Conservation (phyloP, 1,140 invertebrate species). For the Rhynchophorus ferrugineus region DNA sequence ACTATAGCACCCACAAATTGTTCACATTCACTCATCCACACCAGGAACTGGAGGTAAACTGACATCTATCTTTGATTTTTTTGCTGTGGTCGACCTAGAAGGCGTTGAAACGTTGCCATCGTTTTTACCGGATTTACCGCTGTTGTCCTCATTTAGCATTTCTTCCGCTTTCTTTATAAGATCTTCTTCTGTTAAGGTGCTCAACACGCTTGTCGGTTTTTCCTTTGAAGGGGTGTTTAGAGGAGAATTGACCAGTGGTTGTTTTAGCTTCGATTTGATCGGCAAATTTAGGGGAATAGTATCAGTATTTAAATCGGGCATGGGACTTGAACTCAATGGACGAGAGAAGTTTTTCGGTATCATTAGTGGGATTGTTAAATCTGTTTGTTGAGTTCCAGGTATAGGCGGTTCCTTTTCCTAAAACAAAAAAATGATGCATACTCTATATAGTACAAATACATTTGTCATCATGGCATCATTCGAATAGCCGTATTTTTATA, state of each 20-base stretch:
- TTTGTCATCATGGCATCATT: conserved; percentile 30
- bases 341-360: conserved; percentile 38
- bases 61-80: conserved; percentile 12
- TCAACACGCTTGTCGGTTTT: conserved; percentile 41
- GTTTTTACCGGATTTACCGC: neutral
- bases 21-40: conserved; percentile 19
- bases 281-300: conserved; percentile 40
- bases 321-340: conserved; percentile 16
- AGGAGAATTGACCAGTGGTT: conserved; percentile 8
- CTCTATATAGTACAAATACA: conserved; percentile 1
- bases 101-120: neutral
- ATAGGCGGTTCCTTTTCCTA: conserved; percentile 10
- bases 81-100: neutral
- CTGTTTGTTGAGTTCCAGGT: conserved; percentile 19
- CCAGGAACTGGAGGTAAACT: conserved; percentile 22
- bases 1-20: neutral
- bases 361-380: conserved; percentile 39
- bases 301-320: conserved; percentile 19
- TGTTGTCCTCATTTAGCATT: conserved; percentile 42
- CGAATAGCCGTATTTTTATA: too few species aligned
- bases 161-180: conserved; percentile 50
- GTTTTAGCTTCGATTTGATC: conserved; percentile 33
- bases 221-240: conserved; percentile 13
- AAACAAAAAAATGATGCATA: conserved; percentile 6
- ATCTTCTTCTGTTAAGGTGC: conserved; percentile 47